Evolutionary conservation across 2,797 vertebrate genomes (phyloP).

Genomic region (Phalloptychus januarius): DNA sequence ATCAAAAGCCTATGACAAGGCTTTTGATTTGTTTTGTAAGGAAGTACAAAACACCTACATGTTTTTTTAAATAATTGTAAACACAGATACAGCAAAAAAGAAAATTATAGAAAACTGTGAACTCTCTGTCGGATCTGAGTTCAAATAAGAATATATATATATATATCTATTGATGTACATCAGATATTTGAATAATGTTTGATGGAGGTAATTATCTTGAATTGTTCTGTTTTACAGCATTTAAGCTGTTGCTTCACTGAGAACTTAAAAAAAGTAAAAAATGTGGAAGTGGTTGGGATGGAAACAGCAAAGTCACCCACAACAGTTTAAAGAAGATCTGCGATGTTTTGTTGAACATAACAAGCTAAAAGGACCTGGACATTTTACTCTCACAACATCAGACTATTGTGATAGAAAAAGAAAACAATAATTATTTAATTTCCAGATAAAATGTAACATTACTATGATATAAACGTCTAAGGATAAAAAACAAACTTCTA

Average conservation of each 20-base stretch:
- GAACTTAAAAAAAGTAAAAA: not conserved
- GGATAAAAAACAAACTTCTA: not conserved
- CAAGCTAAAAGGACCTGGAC: not conserved
- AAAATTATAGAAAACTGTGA: not conserved
- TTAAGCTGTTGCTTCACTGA: not conserved
- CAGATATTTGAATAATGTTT: not conserved
- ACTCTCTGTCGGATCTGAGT: not conserved
- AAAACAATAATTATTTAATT: not conserved
- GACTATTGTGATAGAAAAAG: not conserved
- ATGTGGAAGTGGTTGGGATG: not conserved
- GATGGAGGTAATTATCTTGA: not conserved
- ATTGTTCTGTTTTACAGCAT: not conserved
- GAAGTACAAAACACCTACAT: slow-evolving; percentile 4
- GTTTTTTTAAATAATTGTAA: not conserved
- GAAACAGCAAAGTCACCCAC: not conserved
- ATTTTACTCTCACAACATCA: not conserved
- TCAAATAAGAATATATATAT: not conserved
- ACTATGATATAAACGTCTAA: not conserved
- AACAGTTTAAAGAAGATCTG: not conserved
- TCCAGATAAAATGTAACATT: not conserved
- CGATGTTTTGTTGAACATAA: not conserved
- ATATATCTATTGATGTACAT: not conserved
- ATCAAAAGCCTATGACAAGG: not conserved
- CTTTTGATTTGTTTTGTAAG: too few relatives aligned
- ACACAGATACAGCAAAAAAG: not conserved